Evolutionary conservation across 2,113 vertebrate genomes (phyloP).

Genomic region (Pedionomus torquatus): DNA sequence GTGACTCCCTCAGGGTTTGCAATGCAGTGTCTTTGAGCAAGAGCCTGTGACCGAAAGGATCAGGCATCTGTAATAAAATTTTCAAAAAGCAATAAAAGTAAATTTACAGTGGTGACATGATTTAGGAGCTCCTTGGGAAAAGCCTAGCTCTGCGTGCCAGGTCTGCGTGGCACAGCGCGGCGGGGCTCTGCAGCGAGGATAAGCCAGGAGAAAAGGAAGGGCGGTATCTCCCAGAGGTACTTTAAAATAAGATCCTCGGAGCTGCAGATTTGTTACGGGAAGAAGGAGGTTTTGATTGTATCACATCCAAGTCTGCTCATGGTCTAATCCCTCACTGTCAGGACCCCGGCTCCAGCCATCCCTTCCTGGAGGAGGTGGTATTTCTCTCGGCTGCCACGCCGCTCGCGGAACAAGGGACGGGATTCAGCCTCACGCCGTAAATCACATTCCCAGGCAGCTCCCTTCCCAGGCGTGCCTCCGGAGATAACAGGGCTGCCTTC

Average conservation of each 20-base stretch:
- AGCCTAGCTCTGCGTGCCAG: neutral
- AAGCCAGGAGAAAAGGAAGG: slow-evolving; percentile 39
- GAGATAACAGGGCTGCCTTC: neutral
- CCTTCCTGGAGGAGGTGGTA: slow-evolving; percentile 16
- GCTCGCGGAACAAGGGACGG: neutral
- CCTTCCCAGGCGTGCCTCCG: neutral
- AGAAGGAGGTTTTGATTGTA: slow-evolving; percentile 53
- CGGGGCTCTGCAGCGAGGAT: neutral
- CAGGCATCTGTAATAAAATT: neutral
- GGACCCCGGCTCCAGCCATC: neutral
- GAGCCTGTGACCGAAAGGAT: neutral
- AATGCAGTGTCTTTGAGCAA: neutral
- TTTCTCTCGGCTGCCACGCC: accelerated
- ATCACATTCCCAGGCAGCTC: neutral
- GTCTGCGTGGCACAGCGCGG: neutral
- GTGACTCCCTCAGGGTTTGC: neutral
- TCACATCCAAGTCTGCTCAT: neutral
- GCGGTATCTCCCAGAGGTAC: neutral
- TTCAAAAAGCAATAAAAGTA: slow-evolving; percentile 10
- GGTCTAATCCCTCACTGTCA: slow-evolving; percentile 26
- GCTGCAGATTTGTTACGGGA: slow-evolving; percentile 21
- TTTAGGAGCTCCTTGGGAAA: neutral
- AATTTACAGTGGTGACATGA: neutral
- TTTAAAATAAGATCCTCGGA: slow-evolving; percentile 14
- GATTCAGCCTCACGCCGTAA: neutral